Conservation (phyloP, 2,113 vertebrate species). For the Eptesicus fuscus region DNA sequence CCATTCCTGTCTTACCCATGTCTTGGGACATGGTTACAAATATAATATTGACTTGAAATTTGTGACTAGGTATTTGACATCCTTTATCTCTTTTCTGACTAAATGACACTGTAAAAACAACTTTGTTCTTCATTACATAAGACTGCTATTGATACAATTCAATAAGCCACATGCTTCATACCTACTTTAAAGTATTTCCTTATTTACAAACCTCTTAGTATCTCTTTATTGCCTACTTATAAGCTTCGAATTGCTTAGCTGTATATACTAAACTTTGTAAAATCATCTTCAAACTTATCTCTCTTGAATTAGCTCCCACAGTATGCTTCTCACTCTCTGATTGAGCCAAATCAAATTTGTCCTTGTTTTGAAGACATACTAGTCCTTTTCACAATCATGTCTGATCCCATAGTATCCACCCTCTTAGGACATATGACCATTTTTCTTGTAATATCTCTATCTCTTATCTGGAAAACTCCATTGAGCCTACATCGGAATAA, state of each 20-base stretch:
- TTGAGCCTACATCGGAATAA: neutral
- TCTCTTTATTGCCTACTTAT: neutral
- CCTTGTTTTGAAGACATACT: neutral
- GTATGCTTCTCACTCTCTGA: neutral
- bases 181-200: neutral
- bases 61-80: neutral
- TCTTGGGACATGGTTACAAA: neutral
- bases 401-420: neutral
- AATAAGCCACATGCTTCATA: neutral
- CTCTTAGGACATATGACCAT: neutral
- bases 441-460: neutral
- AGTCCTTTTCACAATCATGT: neutral
- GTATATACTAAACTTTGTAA: neutral
- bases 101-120: neutral
- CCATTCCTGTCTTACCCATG: too few relatives aligned
- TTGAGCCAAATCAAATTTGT: neutral
- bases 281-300: neutral
- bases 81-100: neutral
- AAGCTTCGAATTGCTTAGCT: neutral
- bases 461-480: neutral
- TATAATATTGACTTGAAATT: neutral
- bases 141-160: neutral
- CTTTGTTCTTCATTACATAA: neutral
- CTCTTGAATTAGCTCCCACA: neutral
- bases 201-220: neutral